Percentiles rank a stretch among this genome's conserved stretches.
Evolutionary conservation across 2,797 vertebrate genomes (phyloP).

Genomic region (Arrhamphus sclerolepis): DNA sequence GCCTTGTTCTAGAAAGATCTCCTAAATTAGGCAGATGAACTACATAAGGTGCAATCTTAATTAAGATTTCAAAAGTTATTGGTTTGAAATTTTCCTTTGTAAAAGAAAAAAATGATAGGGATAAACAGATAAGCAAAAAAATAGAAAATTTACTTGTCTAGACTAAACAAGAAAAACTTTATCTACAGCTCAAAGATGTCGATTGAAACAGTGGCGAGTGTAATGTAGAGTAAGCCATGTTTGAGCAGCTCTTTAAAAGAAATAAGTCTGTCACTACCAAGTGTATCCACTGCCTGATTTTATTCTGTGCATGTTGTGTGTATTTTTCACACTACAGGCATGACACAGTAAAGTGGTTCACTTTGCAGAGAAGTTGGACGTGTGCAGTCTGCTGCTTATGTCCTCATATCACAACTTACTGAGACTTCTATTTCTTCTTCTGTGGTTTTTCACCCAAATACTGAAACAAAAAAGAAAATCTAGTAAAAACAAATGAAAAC

Average conservation of each 20-base stretch:
- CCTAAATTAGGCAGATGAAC: constrained; percentile 58
- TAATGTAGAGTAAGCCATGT: not conserved
- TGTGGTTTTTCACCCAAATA: not conserved
- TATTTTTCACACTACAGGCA: constrained; percentile 18
- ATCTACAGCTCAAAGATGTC: not conserved
- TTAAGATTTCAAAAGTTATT: constrained; percentile 6
- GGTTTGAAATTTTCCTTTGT: too few species aligned
- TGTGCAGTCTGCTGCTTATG: constrained; percentile 10
- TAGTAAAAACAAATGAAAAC: not conserved
- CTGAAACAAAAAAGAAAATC: not conserved
- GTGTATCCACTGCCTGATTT: constrained; percentile 9
- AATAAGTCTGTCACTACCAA: constrained; percentile 10
- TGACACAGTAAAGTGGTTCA: constrained; percentile 6
- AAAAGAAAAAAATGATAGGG: too few species aligned
- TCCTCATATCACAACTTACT: constrained; percentile 11
- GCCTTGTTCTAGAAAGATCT: constrained; percentile 51
- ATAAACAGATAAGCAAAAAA: too few species aligned
- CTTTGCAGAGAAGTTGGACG: constrained; percentile 12
- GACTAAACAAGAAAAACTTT: too few species aligned
- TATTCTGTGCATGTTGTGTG: not conserved
- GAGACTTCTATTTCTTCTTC: not conserved
- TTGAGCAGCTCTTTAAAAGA: not conserved
- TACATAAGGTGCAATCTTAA: constrained; percentile 46
- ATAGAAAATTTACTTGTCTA: too few species aligned
- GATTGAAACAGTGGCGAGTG: not conserved